Base-by-base conservation (phyloP, 2,888 invertebrate species). In the Aquatica leii region DNA sequence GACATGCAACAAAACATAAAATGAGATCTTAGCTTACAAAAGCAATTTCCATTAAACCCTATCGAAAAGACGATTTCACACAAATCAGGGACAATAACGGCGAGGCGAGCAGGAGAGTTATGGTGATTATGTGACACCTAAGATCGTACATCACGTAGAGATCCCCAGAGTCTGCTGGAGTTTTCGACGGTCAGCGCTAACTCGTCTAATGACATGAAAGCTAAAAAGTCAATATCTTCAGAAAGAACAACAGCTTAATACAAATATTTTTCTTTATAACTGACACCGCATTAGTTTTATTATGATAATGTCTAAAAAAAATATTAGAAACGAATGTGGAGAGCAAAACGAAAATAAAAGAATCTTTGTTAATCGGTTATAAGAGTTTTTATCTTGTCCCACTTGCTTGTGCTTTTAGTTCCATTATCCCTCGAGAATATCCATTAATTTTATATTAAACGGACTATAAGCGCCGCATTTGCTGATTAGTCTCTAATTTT, bases 61-160 rank as follows among this genome's bases (percentile, higher is more conserved):
- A 57, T 60, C 60, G 61, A 65, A 65, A 65, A 59, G 59, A 48
- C 65, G 60, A 61, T 61, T 59, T 57, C 65, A 55, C 60, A 65
- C 65, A 65, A 65, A 61, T 58, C 58, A 57, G n/a, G 53, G 57
- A 61, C 65, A 61, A 60, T 65, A 61, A 65, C 55, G 55, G 40
- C 52, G 48, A 70, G 69, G 66, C 62, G 69, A 67, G 65, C 66
- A 64, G 56, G 68, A 71, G 71, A 71, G 66, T 71, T 71, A 71
- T 71, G 70, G 71, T 71, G 71, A 71, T 71, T 71, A 71, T 69
- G 70, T 71, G 71, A 71, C 71, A 70, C 71, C 71, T 69, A 55
- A 51, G 68, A 56, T 68, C 70, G 67, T 70, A 70, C 65, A 71
- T 71, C 71, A 69, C 66, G 57, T 21, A 43, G 31, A 20, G 37